phyloP scores from a whole-genome alignment of 2,888 invertebrate species.

The Steromphala cineraria region DNA sequence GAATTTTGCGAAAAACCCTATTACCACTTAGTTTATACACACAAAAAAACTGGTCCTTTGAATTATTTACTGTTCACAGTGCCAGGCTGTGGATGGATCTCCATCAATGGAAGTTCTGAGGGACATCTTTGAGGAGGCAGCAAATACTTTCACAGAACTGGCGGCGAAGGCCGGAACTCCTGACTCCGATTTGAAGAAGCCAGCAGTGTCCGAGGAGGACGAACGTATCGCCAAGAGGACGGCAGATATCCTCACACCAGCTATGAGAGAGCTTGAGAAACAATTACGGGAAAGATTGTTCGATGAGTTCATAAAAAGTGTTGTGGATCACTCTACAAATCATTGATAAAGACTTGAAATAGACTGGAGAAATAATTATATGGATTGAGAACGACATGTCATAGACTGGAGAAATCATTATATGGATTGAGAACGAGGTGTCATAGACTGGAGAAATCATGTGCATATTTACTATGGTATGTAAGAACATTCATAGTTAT shows the following conservation, averaged over 20 bases:
- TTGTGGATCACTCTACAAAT: neutral
- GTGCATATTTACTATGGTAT: too few species aligned
- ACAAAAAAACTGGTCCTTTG: too few species aligned
- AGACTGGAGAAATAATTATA: too few species aligned
- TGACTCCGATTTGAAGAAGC: neutral
- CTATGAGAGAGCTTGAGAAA: neutral
- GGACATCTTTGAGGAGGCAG: slow-evolving; percentile 1
- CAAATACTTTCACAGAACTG: neutral
- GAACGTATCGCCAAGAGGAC: neutral
- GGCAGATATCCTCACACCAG: neutral
- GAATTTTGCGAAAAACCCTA: too few species aligned
- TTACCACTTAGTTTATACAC: too few species aligned
- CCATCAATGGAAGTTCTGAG: neutral
- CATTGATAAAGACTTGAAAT: neutral
- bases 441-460: too few species aligned
- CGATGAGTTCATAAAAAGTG: neutral
- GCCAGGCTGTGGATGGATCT: neutral
- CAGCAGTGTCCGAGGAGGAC: neutral
- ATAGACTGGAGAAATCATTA: too few species aligned
- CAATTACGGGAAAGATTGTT: neutral
- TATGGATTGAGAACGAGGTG: neutral
- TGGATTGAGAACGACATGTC: neutral
- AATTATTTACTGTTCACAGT: neutral
- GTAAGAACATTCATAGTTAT: too few species aligned
- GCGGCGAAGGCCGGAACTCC: neutral